These are phyloP conservation scores for Manis pentadactyla DNA, from an alignment of 2,797 vertebrate genomes.

Conservation along the genomic window DNA sequence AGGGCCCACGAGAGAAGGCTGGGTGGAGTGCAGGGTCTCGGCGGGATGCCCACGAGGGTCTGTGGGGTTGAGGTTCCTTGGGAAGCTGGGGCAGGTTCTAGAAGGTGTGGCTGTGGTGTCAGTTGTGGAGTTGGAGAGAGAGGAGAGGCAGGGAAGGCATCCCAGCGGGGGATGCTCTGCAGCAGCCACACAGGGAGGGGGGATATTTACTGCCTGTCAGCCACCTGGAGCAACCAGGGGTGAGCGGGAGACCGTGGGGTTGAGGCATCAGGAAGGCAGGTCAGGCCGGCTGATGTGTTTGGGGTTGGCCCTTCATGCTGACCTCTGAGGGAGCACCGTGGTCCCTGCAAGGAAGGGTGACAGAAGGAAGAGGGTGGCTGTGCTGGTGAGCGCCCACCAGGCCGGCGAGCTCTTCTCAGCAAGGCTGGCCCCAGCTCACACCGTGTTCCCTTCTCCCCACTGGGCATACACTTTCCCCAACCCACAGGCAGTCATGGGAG, in stretches of 20 bases:
- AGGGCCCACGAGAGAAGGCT: too few species aligned
- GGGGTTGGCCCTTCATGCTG: background rate
- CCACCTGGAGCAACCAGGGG: background rate
- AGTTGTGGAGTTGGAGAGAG: background rate
- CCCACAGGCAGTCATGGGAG: accelerated
- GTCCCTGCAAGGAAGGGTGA: too few species aligned
- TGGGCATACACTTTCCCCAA: accelerated
- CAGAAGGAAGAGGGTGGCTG: too few species aligned
- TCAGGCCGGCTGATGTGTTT: background rate
- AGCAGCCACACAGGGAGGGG: too few species aligned
- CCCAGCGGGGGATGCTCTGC: background rate
- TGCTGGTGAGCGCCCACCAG: too few species aligned
- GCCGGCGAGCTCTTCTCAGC: too few species aligned
- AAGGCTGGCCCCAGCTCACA: too few species aligned
- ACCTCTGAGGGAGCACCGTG: too few species aligned
- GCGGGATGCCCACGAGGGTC: background rate
- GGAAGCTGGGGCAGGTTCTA: background rate
- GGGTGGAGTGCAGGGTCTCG: too few species aligned
- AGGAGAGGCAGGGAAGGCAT: background rate
- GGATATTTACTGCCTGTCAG: background rate
- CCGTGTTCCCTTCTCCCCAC: accelerated
- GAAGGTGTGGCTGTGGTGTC: too few species aligned
- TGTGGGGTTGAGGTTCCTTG: background rate
- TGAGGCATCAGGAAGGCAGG: too few species aligned
- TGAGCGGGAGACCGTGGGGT: too few species aligned